phyloP scores from a whole-genome alignment of 2,888 invertebrate species.

The Acanthacorydalis orientalis region DNA sequence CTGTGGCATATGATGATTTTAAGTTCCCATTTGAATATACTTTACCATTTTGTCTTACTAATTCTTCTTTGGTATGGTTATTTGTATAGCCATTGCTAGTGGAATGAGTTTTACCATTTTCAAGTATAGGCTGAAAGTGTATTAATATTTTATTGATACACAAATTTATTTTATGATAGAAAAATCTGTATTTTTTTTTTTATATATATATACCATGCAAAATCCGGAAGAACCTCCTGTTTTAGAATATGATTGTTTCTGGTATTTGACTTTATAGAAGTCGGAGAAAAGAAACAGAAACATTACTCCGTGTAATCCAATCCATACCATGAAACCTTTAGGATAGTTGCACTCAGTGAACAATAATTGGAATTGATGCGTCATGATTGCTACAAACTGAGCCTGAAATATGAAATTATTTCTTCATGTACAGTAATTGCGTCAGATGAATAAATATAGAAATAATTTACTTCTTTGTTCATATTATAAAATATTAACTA shows the following conservation, averaged over 20 bases:
- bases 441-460: too few relatives aligned
- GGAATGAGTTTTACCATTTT: constrained; percentile 17
- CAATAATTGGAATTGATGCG: constrained; percentile 79
- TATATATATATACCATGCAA: constrained; percentile 49
- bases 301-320: constrained; percentile 82
- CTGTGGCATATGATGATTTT: constrained; percentile 30
- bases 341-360: constrained; percentile 88
- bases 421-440: too few relatives aligned
- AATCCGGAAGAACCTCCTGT: constrained; percentile 27
- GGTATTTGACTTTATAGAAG: constrained; percentile 79
- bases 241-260: constrained; percentile 20
- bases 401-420: constrained; percentile 35
- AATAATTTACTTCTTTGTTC: too few relatives aligned
- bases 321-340: constrained; percentile 81
- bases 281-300: constrained; percentile 89
- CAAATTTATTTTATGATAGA: background rate
- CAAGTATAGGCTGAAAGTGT: constrained; percentile 45
- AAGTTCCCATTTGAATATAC: constrained; percentile 21
- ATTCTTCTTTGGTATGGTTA: too few relatives aligned
- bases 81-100: constrained; percentile 6
- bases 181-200: background rate
- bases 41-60: constrained; percentile 13
- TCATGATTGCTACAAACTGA: constrained; percentile 84
- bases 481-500: too few relatives aligned
- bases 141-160: background rate